A percentile compares a stretch with the other conserved stretches of the same genome.
Evolutionary conservation across 1,140 invertebrate genomes (phyloP).

Genomic region (Papilio xuthus): DNA sequence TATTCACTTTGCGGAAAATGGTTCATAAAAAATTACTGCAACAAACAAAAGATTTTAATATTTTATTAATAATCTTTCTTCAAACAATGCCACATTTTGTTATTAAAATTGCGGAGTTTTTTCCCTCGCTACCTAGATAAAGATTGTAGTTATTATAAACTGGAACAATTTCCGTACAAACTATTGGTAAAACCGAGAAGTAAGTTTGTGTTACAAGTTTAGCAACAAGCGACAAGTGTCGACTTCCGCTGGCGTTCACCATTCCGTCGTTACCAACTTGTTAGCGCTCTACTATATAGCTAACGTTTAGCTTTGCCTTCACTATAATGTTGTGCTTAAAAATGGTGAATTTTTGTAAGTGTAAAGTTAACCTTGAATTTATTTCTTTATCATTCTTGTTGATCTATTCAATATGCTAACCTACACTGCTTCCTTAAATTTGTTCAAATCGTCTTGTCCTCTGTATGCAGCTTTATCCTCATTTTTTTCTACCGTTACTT

Average conservation of each 20-base stretch:
- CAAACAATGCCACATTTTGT: background rate
- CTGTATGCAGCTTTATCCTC: no score
- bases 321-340: background rate
- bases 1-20: no score
- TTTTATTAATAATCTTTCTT: background rate
- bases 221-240: background rate
- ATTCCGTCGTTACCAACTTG: slow-evolving; percentile 14
- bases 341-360: background rate
- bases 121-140: background rate
- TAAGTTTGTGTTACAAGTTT: background rate
- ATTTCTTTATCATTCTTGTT: no score
- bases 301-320: background rate
- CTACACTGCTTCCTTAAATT: no score
- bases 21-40: no score
- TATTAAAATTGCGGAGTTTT: no score
- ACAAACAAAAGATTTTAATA: no score
- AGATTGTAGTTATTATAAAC: background rate
- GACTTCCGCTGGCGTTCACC: background rate
- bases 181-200: background rate
- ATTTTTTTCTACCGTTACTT: no score
- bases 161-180: background rate
- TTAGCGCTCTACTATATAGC: background rate
- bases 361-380: no score
- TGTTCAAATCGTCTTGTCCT: no score
- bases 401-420: no score